Percentiles rank a stretch among this genome's conserved stretches.
Evolutionary conservation across 2,888 invertebrate genomes (phyloP).

Genomic region (Dinocampus coccinellae): DNA sequence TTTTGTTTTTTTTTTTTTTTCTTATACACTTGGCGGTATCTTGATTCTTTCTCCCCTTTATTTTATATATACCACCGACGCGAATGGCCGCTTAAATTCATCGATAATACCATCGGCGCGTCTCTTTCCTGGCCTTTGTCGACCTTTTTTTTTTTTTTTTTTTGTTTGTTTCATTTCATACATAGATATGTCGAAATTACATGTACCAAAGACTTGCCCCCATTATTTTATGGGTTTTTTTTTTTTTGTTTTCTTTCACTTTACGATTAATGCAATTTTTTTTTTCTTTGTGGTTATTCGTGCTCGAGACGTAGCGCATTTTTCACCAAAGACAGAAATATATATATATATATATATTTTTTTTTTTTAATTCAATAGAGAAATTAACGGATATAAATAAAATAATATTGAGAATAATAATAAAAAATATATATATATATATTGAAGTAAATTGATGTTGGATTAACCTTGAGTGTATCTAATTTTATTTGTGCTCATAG

Average conservation of each 20-base stretch:
- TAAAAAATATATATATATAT: neutral
- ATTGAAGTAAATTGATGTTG: neutral
- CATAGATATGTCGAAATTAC: neutral
- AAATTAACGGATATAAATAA: neutral
- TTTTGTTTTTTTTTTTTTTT: neutral
- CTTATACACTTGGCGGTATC: neutral
- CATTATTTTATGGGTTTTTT: no score
- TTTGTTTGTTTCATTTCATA: neutral
- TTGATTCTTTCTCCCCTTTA: neutral
- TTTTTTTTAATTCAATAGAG: no score
- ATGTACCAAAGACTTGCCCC: neutral
- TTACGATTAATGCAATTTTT: neutral
- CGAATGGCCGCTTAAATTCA: slow-evolving; percentile 20
- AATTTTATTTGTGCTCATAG: neutral
- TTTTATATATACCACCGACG: neutral
- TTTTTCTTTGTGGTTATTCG: no score
- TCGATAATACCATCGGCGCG: neutral
- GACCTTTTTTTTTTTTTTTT: slow-evolving; percentile 11
- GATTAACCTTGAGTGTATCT: neutral
- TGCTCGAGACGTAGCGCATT: no score
- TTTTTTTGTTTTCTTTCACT: neutral
- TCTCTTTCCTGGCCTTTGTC: slow-evolving; percentile 8
- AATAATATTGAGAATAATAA: neutral
- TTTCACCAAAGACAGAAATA: no score
- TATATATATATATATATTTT: no score